These are phyloP conservation scores for Heterotilapia buettikoferi DNA, from an alignment of 2,113 vertebrate species.

Conservation along the genomic window DNA sequence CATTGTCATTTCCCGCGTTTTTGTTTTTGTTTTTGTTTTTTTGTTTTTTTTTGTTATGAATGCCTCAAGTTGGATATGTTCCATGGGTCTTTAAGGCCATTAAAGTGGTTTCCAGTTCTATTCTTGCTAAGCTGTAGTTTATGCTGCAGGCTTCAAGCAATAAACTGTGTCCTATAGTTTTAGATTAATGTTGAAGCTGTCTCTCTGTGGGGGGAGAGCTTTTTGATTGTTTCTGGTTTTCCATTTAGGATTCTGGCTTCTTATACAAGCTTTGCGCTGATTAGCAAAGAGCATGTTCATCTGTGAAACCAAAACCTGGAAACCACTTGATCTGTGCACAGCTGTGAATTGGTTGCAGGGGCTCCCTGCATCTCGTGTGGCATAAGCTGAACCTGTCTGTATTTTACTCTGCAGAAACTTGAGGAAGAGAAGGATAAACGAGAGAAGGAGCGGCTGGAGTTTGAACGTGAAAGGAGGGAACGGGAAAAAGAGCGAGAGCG, in stretches of 20 bases:
- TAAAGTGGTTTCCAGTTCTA: conserved; percentile 61
- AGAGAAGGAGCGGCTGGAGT: conserved; percentile 89
- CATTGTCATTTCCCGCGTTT: conserved; percentile 46
- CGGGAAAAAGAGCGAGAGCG: conserved; percentile 71
- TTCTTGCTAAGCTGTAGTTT: conserved; percentile 12
- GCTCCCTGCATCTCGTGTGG: background rate
- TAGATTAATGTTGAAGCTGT: background rate
- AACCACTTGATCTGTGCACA: conserved; percentile 63
- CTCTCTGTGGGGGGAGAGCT: conserved; percentile 18
- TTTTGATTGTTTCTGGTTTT: background rate
- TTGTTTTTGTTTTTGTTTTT: background rate
- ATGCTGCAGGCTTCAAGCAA: background rate
- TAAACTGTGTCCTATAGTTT: background rate
- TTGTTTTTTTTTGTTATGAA: conserved; percentile 13
- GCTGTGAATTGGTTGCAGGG: conserved; percentile 37
- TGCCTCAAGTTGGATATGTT: conserved; percentile 40
- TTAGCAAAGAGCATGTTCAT: conserved; percentile 24
- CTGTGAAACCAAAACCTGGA: conserved; percentile 45
- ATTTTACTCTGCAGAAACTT: conserved; percentile 96
- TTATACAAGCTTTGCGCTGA: background rate
- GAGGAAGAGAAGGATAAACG: conserved; percentile 99
- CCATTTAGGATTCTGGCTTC: background rate
- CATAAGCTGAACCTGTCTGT: conserved; percentile 40
- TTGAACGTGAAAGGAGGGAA: conserved; percentile 87
- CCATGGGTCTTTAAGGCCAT: conserved; percentile 21